A percentile compares a stretch with the other conserved stretches of the same genome.
phyloP scores from a whole-genome alignment of 2,113 vertebrate genomes.

The Thunnus thynnus region DNA sequence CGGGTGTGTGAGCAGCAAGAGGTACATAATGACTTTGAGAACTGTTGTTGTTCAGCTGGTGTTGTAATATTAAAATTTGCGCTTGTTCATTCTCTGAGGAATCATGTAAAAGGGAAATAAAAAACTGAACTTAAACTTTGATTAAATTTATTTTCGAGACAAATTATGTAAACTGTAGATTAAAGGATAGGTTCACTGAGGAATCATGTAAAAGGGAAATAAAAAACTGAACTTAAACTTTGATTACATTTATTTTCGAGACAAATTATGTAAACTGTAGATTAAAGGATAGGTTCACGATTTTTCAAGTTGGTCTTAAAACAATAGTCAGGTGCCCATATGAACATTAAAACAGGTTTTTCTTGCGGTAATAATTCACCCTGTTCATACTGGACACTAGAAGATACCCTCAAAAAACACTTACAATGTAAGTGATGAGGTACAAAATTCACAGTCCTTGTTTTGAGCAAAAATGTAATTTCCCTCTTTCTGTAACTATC shows the following conservation, averaged over 20 bases:
- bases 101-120: constrained; percentile 1
- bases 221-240: neutral
- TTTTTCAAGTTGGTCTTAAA: too few species aligned
- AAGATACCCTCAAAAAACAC: too few species aligned
- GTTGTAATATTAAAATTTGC: constrained; percentile 20
- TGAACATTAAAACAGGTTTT: too few species aligned
- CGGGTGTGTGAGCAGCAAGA: constrained; percentile 50
- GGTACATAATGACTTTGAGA: constrained; percentile 42
- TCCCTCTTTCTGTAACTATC: too few species aligned
- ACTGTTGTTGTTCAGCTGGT: constrained; percentile 11
- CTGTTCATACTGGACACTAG: too few species aligned
- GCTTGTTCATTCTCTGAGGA: neutral
- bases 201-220: constrained; percentile 10
- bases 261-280: neutral
- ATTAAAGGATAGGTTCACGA: neutral
- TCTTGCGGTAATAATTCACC: too few species aligned
- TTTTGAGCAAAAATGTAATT: too few species aligned
- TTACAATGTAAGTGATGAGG: too few species aligned
- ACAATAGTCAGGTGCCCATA: too few species aligned
- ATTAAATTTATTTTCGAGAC: neutral
- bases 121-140: neutral
- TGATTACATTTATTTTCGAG: neutral
- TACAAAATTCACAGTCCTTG: too few species aligned
- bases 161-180: neutral
- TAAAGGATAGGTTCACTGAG: neutral